These are phyloP conservation scores for Spheniscus mendiculus DNA, from an alignment of 2,113 vertebrate species.

Conservation along the genomic window DNA sequence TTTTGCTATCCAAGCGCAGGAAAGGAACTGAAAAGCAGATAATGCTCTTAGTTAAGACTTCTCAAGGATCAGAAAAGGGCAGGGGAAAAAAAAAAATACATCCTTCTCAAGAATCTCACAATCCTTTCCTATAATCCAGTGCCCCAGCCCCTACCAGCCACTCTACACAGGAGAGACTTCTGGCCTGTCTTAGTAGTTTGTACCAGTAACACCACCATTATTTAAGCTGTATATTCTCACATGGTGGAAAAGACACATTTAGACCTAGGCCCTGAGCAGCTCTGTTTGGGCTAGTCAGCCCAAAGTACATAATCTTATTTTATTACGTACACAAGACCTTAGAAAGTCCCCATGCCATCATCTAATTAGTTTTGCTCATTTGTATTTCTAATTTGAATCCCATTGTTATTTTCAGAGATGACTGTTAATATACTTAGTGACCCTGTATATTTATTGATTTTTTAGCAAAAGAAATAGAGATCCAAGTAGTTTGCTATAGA, in stretches of 20 bases:
- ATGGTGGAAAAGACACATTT: not conserved
- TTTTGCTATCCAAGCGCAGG: not conserved
- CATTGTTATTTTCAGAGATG: not conserved
- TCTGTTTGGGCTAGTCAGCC: not conserved
- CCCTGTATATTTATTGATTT: not conserved
- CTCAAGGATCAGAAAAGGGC: not conserved
- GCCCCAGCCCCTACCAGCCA: not conserved
- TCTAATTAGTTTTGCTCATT: not conserved
- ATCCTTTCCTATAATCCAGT: not conserved
- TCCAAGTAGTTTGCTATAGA: not conserved
- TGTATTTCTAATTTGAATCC: not conserved
- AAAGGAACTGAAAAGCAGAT: not conserved
- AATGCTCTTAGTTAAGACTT: not conserved
- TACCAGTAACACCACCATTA: not conserved
- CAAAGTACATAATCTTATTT: not conserved
- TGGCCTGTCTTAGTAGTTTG: not conserved
- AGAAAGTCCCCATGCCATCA: not conserved
- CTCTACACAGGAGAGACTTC: not conserved
- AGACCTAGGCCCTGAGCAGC: not conserved
- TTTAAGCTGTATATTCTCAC: not conserved
- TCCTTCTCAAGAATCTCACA: not conserved
- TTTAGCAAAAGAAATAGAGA: not conserved
- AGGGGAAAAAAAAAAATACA: not conserved
- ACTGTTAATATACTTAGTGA: not conserved
- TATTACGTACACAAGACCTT: not conserved